phyloP scores from a whole-genome alignment of 1,140 invertebrate species.

The Lineus longissimus region DNA sequence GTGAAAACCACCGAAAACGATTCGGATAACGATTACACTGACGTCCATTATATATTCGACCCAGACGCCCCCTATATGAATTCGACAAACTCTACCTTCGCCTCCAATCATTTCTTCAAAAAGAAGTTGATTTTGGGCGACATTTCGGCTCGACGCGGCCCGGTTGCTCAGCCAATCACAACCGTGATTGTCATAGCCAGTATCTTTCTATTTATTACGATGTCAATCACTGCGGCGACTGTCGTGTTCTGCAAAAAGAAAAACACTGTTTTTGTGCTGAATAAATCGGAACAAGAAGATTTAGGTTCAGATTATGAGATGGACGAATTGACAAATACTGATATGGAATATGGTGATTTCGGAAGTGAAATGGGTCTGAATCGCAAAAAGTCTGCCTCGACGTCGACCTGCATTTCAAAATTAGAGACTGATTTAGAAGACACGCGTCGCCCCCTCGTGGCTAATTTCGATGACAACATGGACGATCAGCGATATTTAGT shows the following conservation, averaged over 20 bases:
- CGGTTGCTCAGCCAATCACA: not conserved
- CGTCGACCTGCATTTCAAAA: too few relatives aligned
- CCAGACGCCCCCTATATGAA: not conserved
- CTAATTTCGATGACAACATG: too few relatives aligned
- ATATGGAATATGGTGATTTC: too few relatives aligned
- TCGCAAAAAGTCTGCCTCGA: too few relatives aligned
- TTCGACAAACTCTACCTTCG: not conserved
- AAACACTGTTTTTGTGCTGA: not conserved
- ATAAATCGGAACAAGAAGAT: not conserved
- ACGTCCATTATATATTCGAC: not conserved
- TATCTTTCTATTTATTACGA: not conserved
- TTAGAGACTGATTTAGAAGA: too few relatives aligned
- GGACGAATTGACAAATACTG: not conserved
- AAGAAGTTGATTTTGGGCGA: slow-evolving; percentile 4
- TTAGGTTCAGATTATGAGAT: not conserved
- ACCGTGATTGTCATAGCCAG: slow-evolving; percentile 2
- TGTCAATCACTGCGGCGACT: not conserved
- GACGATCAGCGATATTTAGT: too few relatives aligned
- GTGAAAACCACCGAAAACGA: too few relatives aligned
- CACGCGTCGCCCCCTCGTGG: too few relatives aligned
- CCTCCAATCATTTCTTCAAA: not conserved
- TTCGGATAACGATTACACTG: too few relatives aligned
- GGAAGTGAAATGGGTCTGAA: too few relatives aligned
- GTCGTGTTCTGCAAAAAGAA: slow-evolving; percentile 6
- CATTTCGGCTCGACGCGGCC: not conserved